Base-by-base conservation (phyloP, 2,888 invertebrate species). In the Morinoia aosen region DNA sequence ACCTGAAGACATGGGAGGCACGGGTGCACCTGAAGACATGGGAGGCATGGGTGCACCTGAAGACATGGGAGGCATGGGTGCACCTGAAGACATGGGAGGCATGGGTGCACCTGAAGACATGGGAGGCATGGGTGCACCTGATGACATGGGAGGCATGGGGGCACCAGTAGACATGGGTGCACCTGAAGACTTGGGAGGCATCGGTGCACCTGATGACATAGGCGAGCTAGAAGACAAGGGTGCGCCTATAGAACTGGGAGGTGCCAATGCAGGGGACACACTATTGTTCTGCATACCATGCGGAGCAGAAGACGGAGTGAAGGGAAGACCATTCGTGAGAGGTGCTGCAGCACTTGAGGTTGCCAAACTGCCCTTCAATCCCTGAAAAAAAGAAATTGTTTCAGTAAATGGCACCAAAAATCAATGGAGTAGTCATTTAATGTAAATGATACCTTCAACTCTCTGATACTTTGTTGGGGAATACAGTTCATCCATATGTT, bases 91-190 rank as follows among this genome's bases (percentile, higher is more conserved):
- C 94, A 94, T 94, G 58, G 94, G 95, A 58, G 95, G 95, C 95
- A 95, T 95, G 64, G 95, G 95, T 61, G 95, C 95, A n/a, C 61
- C 95, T n/a, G 95, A 93, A 57, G 93, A 93, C 93, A 93, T 93
- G 93, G 93, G 93, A 93, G 93, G 93, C 93, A 93, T 93, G 57
- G 93, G 58, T 57, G 93, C 93, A 39, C 93, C 93, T 16, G 91
- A 91, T 57, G 91, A 91, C 91, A 91, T 57, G 91, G 91, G 91
- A 57, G 91, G 91, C 91, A 91, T 91, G 33, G 91, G 91, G 11
- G 91, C 56, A 33, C 91, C 57, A 25, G 91, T 57, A 57, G 91
- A 57, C 91, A 91, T 91, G 57, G 91, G 39, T 57, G 91, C n/a
- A n/a, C n/a, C 39, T n/a, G 16, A 33, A 3, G 90, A 39, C 90